phyloP scores from a whole-genome alignment of 1,140 invertebrate species.

The Rhynchophorus ferrugineus region DNA sequence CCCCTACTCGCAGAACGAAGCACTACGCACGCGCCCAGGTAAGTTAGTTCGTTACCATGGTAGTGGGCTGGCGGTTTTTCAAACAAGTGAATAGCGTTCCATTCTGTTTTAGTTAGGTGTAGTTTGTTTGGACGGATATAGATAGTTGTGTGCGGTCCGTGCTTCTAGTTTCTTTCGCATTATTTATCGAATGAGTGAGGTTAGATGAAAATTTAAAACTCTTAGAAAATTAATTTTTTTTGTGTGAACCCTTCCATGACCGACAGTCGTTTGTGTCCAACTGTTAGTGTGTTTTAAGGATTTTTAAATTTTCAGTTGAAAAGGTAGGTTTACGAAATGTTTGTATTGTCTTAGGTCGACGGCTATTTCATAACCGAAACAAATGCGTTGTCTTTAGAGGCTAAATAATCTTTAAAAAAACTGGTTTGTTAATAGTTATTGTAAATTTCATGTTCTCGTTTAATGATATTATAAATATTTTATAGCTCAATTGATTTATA shows the following conservation, averaged over 20 bases:
- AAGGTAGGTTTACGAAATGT: conserved; percentile 1
- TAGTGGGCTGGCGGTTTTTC: conserved; percentile 21
- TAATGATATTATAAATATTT: too few relatives aligned
- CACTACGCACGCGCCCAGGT: conserved; percentile 21
- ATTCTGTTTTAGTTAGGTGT: conserved; percentile 7
- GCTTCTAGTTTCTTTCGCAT: not conserved
- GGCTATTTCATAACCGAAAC: too few relatives aligned
- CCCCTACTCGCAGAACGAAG: not conserved
- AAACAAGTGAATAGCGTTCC: conserved; percentile 20
- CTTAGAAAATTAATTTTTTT: not conserved
- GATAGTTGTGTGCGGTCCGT: not conserved
- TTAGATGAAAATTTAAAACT: not conserved
- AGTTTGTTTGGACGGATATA: conserved; percentile 3
- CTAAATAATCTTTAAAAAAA: too few relatives aligned
- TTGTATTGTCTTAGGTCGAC: conserved; percentile 5
- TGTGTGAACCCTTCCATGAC: not conserved
- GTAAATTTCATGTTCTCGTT: too few relatives aligned
- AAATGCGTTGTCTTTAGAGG: too few relatives aligned
- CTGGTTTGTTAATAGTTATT: too few relatives aligned
- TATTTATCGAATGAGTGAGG: not conserved
- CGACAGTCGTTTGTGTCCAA: not conserved
- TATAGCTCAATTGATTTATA: too few relatives aligned
- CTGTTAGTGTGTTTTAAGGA: conserved; percentile 1
- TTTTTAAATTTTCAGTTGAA: conserved; percentile 1
- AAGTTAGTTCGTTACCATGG: conserved; percentile 24